Base-by-base conservation (phyloP, 1,140 invertebrate genomes). In the Diorhabda carinulata region DNA sequence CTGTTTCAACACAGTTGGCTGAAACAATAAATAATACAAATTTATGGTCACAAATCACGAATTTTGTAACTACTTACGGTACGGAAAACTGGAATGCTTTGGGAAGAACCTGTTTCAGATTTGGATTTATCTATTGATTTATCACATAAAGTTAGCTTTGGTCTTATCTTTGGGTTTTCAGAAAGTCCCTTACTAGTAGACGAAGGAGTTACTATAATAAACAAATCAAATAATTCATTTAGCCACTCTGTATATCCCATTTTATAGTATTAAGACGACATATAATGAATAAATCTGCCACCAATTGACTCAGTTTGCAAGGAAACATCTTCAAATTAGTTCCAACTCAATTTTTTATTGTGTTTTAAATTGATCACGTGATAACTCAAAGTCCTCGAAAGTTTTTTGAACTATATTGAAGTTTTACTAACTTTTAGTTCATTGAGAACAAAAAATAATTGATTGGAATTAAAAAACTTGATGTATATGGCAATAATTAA, bases 1-100 rank as follows among this genome's bases (percentile, higher is more conserved):
- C 67, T 74, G 76, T 64, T 76, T 78, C 69, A 70, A 72, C 65
- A 77, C 67, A 10, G 71, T 78, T 61, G 79, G 78, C 79, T 81
- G 64, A 58, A 76, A 73, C 10, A 6, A n/a, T 40, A 3, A 62
- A 6, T 62, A 2, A 42, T 5, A 6, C 40, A 43, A 42, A 43
- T 62, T 42, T 42, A 2, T 43, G 3, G 5, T 5, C 61, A n/a
- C 7, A 62, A 7, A n/a, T 62, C n/a, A 52, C 9, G 4, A 62
- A 42, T 43, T 10, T 44, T 4, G 25, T 61, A 66, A 58, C 40
- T 61, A 77, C 77, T 76, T 74, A 81, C 80, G 8, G 80, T 81
- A 69, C 74, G 72, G 69, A 80, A 80, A 61, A 66, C 70, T 61
- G 77, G 74, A 10, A 68, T 70, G 71, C 74, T 75, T 40, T 76